Evolutionary conservation across 1,140 invertebrate species (phyloP).

Genomic region (Monomorium pharaonis): DNA sequence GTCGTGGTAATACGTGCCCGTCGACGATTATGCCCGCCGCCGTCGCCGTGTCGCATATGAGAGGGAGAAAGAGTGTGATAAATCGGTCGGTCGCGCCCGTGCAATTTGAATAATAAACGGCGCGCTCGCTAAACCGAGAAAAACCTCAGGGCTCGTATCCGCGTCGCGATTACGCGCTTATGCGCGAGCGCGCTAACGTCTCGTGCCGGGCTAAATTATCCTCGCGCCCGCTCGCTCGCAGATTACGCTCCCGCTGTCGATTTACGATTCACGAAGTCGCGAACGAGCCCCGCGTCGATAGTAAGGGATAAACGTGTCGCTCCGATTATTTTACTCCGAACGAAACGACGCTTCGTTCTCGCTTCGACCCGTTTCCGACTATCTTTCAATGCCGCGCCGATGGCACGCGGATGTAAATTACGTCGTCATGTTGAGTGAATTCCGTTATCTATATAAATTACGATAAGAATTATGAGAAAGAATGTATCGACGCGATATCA

Average conservation of each 20-base stretch:
- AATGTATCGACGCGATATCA: background rate
- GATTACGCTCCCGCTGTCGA: background rate
- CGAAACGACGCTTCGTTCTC: background rate
- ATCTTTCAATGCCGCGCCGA: background rate
- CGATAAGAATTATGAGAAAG: background rate
- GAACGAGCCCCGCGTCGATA: background rate
- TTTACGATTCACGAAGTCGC: conserved; percentile 19
- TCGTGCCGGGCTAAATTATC: conserved; percentile 26
- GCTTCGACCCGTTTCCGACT: background rate
- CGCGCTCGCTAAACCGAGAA: conserved; percentile 15
- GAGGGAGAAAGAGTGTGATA: background rate
- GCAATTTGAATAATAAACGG: conserved; percentile 56
- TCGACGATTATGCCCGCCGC: conserved; percentile 29
- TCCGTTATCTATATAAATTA: background rate
- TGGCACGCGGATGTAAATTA: background rate
- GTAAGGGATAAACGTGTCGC: background rate
- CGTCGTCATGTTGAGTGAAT: background rate
- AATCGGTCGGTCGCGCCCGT: conserved; percentile 44
- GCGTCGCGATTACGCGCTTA: conserved; percentile 28
- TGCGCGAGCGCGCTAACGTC: background rate
- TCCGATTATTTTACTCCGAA: conserved; percentile 8
- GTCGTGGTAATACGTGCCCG: background rate
- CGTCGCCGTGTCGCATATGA: conserved; percentile 7
- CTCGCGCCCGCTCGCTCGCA: background rate
- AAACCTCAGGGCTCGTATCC: conserved; percentile 2